Base-by-base conservation (phyloP, 2,113 vertebrate species). In the Rhegmatorhina hoffmannsi region DNA sequence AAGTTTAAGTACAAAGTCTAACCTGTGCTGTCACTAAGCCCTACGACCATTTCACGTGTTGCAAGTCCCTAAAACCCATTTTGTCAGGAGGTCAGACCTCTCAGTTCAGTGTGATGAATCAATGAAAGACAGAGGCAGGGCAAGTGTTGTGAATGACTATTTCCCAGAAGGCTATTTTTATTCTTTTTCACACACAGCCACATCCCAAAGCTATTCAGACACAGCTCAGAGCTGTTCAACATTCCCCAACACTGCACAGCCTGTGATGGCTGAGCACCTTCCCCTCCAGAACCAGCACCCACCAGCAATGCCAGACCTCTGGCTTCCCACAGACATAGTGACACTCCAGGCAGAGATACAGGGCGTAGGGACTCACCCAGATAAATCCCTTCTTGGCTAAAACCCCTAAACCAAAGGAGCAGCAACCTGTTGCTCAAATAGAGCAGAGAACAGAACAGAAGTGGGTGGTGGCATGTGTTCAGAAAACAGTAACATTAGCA, bases 1-100 rank as follows among this genome's bases (percentile, higher is more conserved):
- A 80, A 95, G 92, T 84, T 84, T 13, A 79, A 75, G 95, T 31
- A 55, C 91, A 92, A 94, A 97, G 92, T 95, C 80, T 83, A 93
- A 87, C 68, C 55, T 53, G 47, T 0, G 3, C 89, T 56, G 72
- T 55, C 86, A 85, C 56, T 19, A 31, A 78, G 62, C 3, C 5
- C 59, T 80, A 29, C 0, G 0, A 80, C 17, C 55, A 59, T 29
- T 69, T 50, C 72, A 80, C 6, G 1, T 43, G 77, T 34, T 74
- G 46, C 2, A 38, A 63, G 60, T 17, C 70, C 46, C 70, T 29
- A 36, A 73, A 91, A 69, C 11, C 6, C 63, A 13, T 56, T 62
- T 21, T 66, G 81, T n/a, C 58, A 59, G 10, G 55, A 70, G 68
- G 55, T 84, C 64, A 60, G 59, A 33, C 21, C 77, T 77, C 36